Conservation (phyloP, 2,888 invertebrate species). For the Azorinus chamasolen region DNA sequence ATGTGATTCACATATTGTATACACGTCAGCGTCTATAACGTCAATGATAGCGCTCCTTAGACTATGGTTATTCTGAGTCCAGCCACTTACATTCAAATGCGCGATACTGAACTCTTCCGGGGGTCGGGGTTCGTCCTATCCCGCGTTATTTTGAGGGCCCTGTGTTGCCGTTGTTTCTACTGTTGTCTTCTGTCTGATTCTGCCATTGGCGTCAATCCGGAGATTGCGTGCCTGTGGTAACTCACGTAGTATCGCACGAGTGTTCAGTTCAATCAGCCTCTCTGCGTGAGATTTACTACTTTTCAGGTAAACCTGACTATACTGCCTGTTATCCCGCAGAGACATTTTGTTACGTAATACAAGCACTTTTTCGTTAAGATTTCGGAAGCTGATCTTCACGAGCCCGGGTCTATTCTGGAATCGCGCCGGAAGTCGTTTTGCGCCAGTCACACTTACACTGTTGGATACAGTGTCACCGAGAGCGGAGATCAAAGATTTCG, state of each 20-base stretch:
- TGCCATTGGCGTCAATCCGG: neutral
- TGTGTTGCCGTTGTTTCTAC: too few relatives aligned
- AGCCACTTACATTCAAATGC: slow-evolving; percentile 52
- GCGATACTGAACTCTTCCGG: slow-evolving; percentile 19
- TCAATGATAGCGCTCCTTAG: slow-evolving; percentile 12
- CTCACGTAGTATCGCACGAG: neutral
- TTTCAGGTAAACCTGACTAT: neutral
- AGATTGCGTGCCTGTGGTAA: neutral
- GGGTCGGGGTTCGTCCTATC: slow-evolving; percentile 18
- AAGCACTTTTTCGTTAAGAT: neutral
- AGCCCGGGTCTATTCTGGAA: neutral
- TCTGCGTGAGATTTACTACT: slow-evolving; percentile 12
- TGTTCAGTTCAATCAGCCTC: slow-evolving; percentile 1
- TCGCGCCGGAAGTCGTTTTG: neutral
- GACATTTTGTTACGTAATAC: neutral
- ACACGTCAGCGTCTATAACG: neutral
- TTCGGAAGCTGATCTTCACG: slow-evolving; percentile 3
- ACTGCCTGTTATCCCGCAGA: neutral
- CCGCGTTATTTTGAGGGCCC: too few relatives aligned
- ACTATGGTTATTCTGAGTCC: slow-evolving; percentile 36
- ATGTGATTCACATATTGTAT: slow-evolving; percentile 7
- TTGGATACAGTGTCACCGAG: neutral
- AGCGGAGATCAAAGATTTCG: neutral
- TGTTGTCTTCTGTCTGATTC: neutral
- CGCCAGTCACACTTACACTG: neutral